A percentile compares a stretch with the other conserved stretches of the same genome.
Evolutionary conservation across 2,113 vertebrate genomes (phyloP).

Genomic region (Psophia crepitans): DNA sequence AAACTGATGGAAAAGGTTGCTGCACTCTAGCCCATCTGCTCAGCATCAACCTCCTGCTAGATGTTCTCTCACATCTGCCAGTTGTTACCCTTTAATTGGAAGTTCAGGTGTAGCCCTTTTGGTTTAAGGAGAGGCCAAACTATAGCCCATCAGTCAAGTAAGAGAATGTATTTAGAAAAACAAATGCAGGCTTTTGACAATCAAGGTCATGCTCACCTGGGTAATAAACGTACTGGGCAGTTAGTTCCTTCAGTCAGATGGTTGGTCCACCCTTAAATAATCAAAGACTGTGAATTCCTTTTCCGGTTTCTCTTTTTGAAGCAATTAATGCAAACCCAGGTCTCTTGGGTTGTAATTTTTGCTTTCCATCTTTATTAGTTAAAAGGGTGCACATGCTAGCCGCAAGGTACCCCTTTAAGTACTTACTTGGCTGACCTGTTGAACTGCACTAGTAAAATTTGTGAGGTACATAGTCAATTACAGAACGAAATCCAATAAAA

Average conservation of each 20-base stretch:
- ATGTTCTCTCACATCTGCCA: constrained; percentile 45
- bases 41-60: constrained; percentile 20
- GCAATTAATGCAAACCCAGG: not conserved
- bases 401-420: not conserved
- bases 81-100: constrained; percentile 27
- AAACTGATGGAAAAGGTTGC: not conserved
- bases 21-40: constrained; percentile 49
- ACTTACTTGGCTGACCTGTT: not conserved
- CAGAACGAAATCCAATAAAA: not conserved
- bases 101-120: constrained; percentile 42
- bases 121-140: not conserved
- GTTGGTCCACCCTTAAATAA: not conserved
- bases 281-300: not conserved
- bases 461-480: not conserved
- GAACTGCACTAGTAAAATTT: not conserved
- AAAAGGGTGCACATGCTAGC: not conserved
- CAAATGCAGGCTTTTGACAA: not conserved
- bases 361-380: not conserved
- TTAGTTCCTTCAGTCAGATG: not conserved
- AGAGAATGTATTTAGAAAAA: not conserved
- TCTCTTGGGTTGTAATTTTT: not conserved
- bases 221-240: not conserved
- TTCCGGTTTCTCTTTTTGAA: not conserved
- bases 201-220: not conserved
- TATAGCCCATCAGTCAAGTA: not conserved